Evolutionary conservation across 2,113 vertebrate species (phyloP), one percentile per base, ranked within the genome.

Genomic region (Empidonax traillii): DNA sequence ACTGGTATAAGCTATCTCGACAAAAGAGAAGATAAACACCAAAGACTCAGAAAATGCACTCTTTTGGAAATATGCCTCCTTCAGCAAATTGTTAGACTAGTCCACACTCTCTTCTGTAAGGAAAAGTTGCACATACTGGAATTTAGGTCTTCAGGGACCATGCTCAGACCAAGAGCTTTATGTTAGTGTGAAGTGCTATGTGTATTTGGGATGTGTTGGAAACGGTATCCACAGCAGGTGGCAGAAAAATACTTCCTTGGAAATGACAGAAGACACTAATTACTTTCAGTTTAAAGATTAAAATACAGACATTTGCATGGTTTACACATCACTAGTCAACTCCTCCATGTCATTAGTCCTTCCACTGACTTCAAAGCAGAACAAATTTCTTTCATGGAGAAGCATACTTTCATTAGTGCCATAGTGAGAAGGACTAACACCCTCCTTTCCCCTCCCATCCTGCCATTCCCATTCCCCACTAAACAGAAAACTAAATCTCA

Each of bases 311-410:
- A 65, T 88, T 89, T 72, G 24, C 49, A 33, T 59, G 16, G 53
- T 61, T 80, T 89, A 53, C 66, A 79, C 12, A 3, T 81, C 52
- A 80, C 44, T 61, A 83, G 74, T 80, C 65, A 84, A 8, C 61
- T 56, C 25, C 23, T 85, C 61, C 39, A 33, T 74, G 76, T 62
- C 87, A 92, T 93, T 94, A 93, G 65, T 69, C 53, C 49, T 95
- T 92, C 93, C 17, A n/a, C 37, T 63, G 43, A 62, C 59, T 87
- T 96, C 59, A 93, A 90, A 93, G 78, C 14, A 47, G 46, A 94
- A 58, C 22, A 69, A 52, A 61, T 73, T 61, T 67, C n/a, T 90
- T 87, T 83, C 33, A 61, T 1, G 0, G 6, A 58, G n/a, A 83
- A 53, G 49, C 62, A 69, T n/a, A 28, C 43, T 93, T 91, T 94